These are phyloP conservation scores for Pseudochaenichthys georgianus DNA, from an alignment of 2,797 vertebrate species.

Conservation along the genomic window DNA sequence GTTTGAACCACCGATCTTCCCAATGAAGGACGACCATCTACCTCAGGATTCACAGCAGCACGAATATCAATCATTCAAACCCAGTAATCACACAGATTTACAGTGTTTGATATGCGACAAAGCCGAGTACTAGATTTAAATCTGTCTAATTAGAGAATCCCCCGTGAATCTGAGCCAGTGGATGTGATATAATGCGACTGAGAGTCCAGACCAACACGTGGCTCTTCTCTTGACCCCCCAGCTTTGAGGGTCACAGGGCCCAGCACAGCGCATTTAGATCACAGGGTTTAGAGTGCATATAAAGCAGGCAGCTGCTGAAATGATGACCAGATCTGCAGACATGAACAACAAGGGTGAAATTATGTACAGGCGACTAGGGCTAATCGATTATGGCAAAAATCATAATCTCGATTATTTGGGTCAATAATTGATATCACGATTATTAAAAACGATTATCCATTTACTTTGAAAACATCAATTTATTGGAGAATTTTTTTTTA, in stretches of 20 bases:
- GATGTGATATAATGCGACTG: slow-evolving; percentile 46
- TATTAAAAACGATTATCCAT: too few species aligned
- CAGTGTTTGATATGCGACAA: background rate
- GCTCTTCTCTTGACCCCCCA: slow-evolving; percentile 33
- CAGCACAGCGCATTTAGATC: slow-evolving; percentile 13
- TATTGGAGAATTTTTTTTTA: too few species aligned
- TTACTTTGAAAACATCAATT: too few species aligned
- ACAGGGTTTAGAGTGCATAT: slow-evolving; percentile 4
- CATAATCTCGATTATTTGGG: too few species aligned
- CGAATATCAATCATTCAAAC: slow-evolving; percentile 61
- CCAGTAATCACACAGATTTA: slow-evolving; percentile 11
- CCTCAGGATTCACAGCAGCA: slow-evolving; percentile 1
- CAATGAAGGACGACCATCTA: too few species aligned
- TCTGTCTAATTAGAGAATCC: slow-evolving; percentile 25
- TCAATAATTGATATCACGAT: too few species aligned
- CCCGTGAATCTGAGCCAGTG: slow-evolving; percentile 45
- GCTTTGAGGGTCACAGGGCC: slow-evolving; percentile 47
- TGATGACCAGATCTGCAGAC: background rate
- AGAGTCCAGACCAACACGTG: slow-evolving; percentile 36
- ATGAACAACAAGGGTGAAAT: background rate
- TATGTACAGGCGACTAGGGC: background rate
- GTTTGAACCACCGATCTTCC: too few species aligned
- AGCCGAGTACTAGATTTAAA: slow-evolving; percentile 1
- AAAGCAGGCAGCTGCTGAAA: slow-evolving; percentile 15
- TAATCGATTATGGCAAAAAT: too few species aligned